Percentiles rank a stretch among this genome's conserved stretches.
phyloP scores from a whole-genome alignment of 2,113 vertebrate species.

The Cyprinodon brontotheroides region DNA sequence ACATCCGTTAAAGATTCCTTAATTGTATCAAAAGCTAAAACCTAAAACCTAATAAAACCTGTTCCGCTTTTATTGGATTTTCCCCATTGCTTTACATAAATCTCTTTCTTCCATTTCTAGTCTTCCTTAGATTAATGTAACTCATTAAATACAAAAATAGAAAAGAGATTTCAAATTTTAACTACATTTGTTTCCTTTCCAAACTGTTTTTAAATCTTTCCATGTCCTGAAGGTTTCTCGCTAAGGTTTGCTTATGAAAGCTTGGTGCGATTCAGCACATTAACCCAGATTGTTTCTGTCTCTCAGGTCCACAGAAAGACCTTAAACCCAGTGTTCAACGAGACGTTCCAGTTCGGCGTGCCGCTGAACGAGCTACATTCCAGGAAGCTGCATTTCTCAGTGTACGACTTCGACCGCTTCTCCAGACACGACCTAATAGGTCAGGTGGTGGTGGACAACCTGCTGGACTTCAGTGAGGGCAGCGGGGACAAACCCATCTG shows the following conservation, averaged over 20 bases:
- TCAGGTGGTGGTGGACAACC: constrained; percentile 93
- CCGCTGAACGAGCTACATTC: constrained; percentile 89
- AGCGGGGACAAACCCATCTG: constrained; percentile 89
- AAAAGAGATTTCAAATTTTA: no score
- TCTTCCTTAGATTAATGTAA: no score
- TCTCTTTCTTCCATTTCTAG: no score
- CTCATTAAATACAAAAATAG: no score
- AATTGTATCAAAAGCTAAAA: no score
- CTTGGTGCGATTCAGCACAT: not conserved
- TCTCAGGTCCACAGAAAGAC: constrained; percentile 91
- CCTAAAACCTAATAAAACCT: no score
- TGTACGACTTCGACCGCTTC: constrained; percentile 96
- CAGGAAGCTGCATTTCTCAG: constrained; percentile 92
- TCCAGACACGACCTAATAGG: constrained; percentile 93
- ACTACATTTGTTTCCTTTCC: no score
- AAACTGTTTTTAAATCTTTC: not conserved
- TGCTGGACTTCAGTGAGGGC: constrained; percentile 92
- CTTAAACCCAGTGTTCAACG: constrained; percentile 91
- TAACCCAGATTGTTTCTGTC: not conserved
- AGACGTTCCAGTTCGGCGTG: constrained; percentile 92
- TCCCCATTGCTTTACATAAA: no score
- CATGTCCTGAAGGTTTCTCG: not conserved
- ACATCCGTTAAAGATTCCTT: no score
- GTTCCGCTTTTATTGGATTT: no score
- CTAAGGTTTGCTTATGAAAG: not conserved